Percentiles rank a stretch among this genome's conserved stretches.
These are phyloP conservation scores for Cephus cinctus DNA, from an alignment of 1,140 invertebrate genomes.

Conservation along the genomic window DNA sequence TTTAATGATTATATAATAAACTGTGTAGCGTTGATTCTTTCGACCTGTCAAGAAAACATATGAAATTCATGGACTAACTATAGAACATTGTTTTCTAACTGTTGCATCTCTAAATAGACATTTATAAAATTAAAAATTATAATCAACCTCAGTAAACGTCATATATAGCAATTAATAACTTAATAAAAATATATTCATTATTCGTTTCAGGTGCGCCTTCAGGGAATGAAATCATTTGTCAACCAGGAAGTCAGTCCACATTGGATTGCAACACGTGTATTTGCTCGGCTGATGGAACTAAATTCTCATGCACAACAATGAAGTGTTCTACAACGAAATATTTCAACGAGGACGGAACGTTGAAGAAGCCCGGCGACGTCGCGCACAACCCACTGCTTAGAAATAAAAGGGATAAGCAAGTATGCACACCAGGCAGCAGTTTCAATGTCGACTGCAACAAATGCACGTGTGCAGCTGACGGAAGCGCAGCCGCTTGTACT, in stretches of 20 bases:
- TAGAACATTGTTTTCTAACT: no score
- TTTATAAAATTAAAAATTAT: no score
- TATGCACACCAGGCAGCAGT: background rate
- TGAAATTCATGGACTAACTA: no score
- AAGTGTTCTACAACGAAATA: background rate
- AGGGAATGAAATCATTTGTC: no score
- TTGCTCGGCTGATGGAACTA: background rate
- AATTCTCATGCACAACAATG: slow-evolving; percentile 4
- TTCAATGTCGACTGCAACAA: background rate
- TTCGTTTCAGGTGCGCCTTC: no score
- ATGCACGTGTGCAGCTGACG: background rate
- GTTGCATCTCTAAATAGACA: no score
- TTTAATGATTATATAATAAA: no score
- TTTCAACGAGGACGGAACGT: background rate
- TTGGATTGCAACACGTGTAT: slow-evolving; percentile 18
- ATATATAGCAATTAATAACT: no score
- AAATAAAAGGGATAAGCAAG: background rate
- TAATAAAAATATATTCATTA: no score
- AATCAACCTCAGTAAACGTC: no score
- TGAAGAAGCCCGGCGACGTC: background rate
- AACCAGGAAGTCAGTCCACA: slow-evolving; percentile 10
- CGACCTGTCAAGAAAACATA: no score
- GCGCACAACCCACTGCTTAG: background rate
- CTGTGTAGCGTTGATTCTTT: no score
- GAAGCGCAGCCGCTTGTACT: background rate